Evolutionary conservation across 2,797 vertebrate genomes (phyloP).

Genomic region (Trematomus bernacchii): DNA sequence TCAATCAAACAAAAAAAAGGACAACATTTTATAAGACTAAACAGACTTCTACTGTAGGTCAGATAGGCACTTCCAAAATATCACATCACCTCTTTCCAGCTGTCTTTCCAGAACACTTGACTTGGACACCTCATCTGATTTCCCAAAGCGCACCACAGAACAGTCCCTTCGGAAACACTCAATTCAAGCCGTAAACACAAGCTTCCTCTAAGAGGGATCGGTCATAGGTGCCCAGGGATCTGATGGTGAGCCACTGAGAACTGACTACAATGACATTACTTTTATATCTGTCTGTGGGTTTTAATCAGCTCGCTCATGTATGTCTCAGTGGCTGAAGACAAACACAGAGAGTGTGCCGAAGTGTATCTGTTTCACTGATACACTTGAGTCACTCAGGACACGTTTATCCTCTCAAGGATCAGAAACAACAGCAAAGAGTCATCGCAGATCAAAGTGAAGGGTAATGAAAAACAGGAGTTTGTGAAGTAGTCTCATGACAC

Average conservation of each 20-base stretch:
- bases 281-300: constrained; percentile 22
- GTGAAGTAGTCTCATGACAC: constrained; percentile 36
- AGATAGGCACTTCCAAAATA: too few species aligned
- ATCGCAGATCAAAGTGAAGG: constrained; percentile 42
- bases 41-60: neutral
- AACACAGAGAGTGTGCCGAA: constrained; percentile 54
- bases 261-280: constrained; percentile 14
- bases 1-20: neutral
- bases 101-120: constrained; percentile 47
- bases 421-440: constrained; percentile 52
- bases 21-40: neutral
- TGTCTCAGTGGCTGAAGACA: constrained; percentile 26
- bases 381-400: constrained; percentile 52
- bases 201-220: constrained; percentile 46
- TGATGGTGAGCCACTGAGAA: neutral
- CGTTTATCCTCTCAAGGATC: constrained; percentile 50
- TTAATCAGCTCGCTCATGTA: constrained; percentile 34
- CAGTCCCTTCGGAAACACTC: constrained; percentile 56
- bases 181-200: constrained; percentile 59
- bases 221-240: constrained; percentile 32
- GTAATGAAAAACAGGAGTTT: constrained; percentile 46
- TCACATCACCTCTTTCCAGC: neutral
- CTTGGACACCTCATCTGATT: constrained; percentile 59
- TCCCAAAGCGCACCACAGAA: constrained; percentile 50
- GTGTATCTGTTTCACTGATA: constrained; percentile 49